phyloP scores from a whole-genome alignment of 2,113 vertebrate genomes.

The Anthoscopus minutus region DNA sequence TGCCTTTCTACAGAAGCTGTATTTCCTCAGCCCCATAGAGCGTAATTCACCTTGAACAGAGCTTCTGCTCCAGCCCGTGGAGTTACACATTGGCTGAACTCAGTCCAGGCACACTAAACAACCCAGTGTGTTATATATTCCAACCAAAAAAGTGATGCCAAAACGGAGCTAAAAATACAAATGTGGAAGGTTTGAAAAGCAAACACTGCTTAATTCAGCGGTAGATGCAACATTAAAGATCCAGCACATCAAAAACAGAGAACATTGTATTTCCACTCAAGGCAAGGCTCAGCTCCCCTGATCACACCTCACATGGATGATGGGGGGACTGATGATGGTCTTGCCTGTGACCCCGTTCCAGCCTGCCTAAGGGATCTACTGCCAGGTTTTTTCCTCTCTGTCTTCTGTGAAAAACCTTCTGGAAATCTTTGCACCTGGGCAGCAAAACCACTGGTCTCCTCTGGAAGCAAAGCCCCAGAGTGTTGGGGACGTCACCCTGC shows the following conservation, averaged over 20 bases:
- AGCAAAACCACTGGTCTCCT: background rate
- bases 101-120: slow-evolving; percentile 30
- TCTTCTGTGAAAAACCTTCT: background rate
- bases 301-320: background rate
- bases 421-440: background rate
- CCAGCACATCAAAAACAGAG: background rate
- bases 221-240: background rate
- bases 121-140: slow-evolving; percentile 48
- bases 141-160: slow-evolving; percentile 42
- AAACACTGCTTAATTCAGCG: slow-evolving; percentile 34
- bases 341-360: background rate
- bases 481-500: background rate
- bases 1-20: slow-evolving; percentile 31
- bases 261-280: background rate
- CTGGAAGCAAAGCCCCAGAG: background rate
- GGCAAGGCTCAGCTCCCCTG: background rate
- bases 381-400: background rate
- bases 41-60: slow-evolving; percentile 42
- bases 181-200: slow-evolving; percentile 46
- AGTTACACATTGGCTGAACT: slow-evolving; percentile 36
- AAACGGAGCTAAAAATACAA: slow-evolving; percentile 63
- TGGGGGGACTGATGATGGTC: background rate
- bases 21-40: slow-evolving; percentile 39
- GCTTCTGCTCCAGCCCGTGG: slow-evolving; percentile 20
- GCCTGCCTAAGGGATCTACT: background rate